Base-by-base conservation (phyloP, 2,888 invertebrate genomes). In the Camptogramma bilineatum region DNA sequence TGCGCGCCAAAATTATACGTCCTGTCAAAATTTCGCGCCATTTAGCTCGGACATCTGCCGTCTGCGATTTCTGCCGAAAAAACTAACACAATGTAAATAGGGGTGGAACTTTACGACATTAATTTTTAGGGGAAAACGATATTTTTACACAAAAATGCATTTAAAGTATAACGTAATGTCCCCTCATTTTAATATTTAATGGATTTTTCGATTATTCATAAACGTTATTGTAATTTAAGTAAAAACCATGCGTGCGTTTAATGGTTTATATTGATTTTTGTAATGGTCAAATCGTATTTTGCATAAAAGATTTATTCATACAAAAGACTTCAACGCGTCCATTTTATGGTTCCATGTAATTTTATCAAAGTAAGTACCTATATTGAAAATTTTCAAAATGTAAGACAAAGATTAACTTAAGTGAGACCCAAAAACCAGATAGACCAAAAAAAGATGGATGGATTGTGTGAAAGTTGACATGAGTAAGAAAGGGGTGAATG, bases 11-110 rank as follows among this genome's bases (percentile, higher is more conserved):
- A 90, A 91, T 91, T 90, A 87, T 82, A 86, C 86, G 87, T 86
- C 80, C 87, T 91, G 88, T 90, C 90, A 92, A 92, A 92, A 92
- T 89, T 88, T 90, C 91, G 92, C 91, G 90, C 91, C 91, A 92
- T 93, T 92, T 90, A 89, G 81, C 76, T 77, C 79, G 85, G 85
- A 84, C 93, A 93, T 91, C 91, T 93, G 93, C 87, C 83, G 70
- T 46, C 8, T 42, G 56, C 52, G 47, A 18, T 50, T 56, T 73
- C 75, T 83, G 72, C 44, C 64, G 72, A 79, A 82, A 84, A 90
- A 91, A 90, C 84, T 77, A 79, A 81, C 82, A 90, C 92, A 93
- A 92, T 91, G 90, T 90, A 92, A 92, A 92, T 92, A 90, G 89
- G 91, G 91, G 90, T 80, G 81, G 83, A 63, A 75, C 78, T 78